Percentiles rank a stretch among this genome's conserved stretches.
These are phyloP conservation scores for Progne subis DNA, from an alignment of 2,113 vertebrate species.

Conservation along the genomic window DNA sequence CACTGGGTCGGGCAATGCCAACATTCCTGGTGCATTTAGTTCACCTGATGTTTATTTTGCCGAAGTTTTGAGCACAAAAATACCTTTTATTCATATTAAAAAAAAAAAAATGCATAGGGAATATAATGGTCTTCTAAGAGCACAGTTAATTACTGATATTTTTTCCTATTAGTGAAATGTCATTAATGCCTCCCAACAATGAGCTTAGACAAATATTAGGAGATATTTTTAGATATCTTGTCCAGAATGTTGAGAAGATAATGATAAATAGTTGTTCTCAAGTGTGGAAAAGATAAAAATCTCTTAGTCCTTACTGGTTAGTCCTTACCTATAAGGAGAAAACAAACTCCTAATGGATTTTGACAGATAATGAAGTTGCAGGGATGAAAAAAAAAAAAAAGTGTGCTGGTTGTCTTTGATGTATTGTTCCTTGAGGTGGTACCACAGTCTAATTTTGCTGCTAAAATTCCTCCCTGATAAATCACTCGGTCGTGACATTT, in stretches of 20 bases:
- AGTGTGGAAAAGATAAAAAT: not conserved
- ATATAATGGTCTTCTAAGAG: not conserved
- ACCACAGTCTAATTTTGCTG: not conserved
- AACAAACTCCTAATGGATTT: constrained; percentile 5
- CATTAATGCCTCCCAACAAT: not conserved
- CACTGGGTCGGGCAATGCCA: not conserved
- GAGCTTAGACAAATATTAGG: not conserved
- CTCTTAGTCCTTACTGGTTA: not conserved
- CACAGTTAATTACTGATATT: not conserved
- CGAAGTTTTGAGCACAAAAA: not conserved
- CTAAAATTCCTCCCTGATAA: not conserved
- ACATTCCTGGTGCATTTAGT: not conserved
- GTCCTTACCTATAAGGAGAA: not conserved
- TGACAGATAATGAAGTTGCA: constrained; percentile 31
- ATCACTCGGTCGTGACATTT: constrained; percentile 2
- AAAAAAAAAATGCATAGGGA: not conserved
- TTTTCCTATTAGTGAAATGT: not conserved
- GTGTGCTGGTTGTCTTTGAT: not conserved
- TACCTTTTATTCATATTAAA: fast-evolving
- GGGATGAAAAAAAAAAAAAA: not conserved
- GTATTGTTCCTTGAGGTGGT: not conserved
- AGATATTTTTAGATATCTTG: not conserved
- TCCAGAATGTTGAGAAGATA: not conserved
- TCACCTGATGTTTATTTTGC: not conserved
- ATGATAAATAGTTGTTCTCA: not conserved